Evolutionary conservation across 2,888 invertebrate species (phyloP).

Genomic region (Melinaea marsaeus): DNA sequence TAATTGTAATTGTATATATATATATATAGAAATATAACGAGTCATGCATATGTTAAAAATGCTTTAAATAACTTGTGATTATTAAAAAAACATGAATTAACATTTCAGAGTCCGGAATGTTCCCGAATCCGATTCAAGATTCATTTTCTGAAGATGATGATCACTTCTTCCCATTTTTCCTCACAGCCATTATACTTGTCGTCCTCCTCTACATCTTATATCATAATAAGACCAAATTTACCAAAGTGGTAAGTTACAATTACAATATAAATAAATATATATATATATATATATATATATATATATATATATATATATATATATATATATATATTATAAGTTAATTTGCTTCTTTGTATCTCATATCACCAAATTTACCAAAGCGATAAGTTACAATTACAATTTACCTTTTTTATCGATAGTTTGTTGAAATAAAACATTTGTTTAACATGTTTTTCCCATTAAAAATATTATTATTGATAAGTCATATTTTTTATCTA

Average conservation of each 20-base stretch:
- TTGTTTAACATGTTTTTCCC: no score
- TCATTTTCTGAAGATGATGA: slow-evolving; percentile 55
- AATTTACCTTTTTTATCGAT: no score
- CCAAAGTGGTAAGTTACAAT: slow-evolving; percentile 59
- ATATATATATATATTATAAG: no score
- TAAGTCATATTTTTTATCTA: no score
- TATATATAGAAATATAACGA: neutral
- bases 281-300: neutral
- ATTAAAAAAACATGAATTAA: slow-evolving; percentile 11
- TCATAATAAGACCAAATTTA: slow-evolving; percentile 69
- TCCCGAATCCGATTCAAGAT: slow-evolving; percentile 48
- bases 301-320: neutral
- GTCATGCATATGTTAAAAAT: neutral
- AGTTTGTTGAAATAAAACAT: no score
- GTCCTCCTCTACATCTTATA: slow-evolving; percentile 64
- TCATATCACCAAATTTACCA: no score
- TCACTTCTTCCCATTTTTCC: slow-evolving; percentile 69
- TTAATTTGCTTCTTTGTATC: no score
- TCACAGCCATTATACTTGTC: slow-evolving; percentile 59
- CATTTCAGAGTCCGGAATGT: slow-evolving; percentile 55
- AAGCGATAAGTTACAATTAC: no score
- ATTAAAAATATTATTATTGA: no score
- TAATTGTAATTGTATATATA: no score
- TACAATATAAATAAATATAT: neutral
- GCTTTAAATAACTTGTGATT: neutral